Evolutionary conservation across 2,113 vertebrate species (phyloP).

Genomic region (Cephalopterus ornatus): DNA sequence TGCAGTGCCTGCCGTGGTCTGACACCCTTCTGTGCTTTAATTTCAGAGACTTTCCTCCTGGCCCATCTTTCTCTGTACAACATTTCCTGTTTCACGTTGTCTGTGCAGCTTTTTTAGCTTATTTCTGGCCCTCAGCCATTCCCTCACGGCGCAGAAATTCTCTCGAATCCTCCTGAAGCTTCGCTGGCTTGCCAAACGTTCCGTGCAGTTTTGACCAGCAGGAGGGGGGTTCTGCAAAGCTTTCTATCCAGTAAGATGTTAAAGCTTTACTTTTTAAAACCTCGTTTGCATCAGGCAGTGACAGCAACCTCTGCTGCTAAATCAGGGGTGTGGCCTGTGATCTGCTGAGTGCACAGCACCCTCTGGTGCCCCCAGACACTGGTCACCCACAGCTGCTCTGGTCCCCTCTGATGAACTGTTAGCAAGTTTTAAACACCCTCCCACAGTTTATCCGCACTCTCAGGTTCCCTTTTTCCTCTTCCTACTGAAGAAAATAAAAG

Average conservation of each 20-base stretch:
- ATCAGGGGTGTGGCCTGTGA: not conserved
- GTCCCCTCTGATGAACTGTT: not conserved
- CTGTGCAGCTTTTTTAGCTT: not conserved
- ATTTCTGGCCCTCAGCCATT: not conserved
- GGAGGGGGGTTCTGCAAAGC: not conserved
- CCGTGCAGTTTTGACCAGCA: not conserved
- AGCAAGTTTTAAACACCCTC: not conserved
- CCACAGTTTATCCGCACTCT: not conserved
- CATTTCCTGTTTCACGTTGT: not conserved
- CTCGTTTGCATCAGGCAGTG: not conserved
- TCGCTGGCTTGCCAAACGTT: not conserved
- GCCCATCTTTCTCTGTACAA: not conserved
- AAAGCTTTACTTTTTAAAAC: not conserved
- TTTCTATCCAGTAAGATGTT: not conserved
- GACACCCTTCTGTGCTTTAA: not conserved
- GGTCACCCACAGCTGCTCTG: not conserved
- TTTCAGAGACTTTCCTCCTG: not conserved
- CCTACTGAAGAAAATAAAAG: not conserved
- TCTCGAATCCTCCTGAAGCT: not conserved
- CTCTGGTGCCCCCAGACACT: conserved; percentile 27
- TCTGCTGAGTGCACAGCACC: conserved; percentile 42
- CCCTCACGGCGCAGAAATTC: not conserved
- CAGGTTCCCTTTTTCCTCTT: not conserved
- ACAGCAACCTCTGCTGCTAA: too few relatives aligned
- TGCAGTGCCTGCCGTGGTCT: not conserved